Evolutionary conservation across 2,888 invertebrate genomes (phyloP).

Genomic region (Drosophila borborema): DNA sequence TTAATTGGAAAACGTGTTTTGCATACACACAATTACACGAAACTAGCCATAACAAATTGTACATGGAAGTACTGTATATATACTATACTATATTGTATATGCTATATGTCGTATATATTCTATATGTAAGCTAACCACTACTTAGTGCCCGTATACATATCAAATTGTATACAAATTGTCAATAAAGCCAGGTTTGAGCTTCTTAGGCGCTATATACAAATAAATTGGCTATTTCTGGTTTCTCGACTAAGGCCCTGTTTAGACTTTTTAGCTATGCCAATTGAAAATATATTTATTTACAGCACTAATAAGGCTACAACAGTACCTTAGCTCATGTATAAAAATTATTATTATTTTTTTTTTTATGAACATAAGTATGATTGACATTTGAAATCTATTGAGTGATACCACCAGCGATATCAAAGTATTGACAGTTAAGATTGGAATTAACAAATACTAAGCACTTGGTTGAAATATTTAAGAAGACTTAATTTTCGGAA

Average conservation of each 20-base stretch:
- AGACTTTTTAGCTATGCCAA: neutral
- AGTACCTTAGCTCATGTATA: no score
- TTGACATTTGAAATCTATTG: no score
- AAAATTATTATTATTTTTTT: no score
- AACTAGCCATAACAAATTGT: slow-evolving; percentile 48
- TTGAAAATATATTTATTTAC: neutral
- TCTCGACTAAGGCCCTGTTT: neutral
- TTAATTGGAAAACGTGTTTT: slow-evolving; percentile 82
- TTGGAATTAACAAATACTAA: no score
- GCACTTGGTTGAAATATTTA: no score
- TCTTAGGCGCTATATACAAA: neutral
- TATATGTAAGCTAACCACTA: slow-evolving; percentile 1
- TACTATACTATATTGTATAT: neutral
- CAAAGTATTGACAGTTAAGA: no score
- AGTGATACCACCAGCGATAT: no score
- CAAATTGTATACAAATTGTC: slow-evolving; percentile 7
- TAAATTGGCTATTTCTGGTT: slow-evolving; percentile 1
- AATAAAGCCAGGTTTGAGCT: slow-evolving; percentile 12
- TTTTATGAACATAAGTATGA: no score
- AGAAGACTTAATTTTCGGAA: no score
- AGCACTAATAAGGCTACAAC: neutral
- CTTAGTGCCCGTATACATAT: slow-evolving; percentile 1
- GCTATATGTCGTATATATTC: neutral
- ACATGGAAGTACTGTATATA: slow-evolving; percentile 1
- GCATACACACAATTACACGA: slow-evolving; percentile 55